Evolutionary conservation across 64 coral and sea anemone genomes (phyloP), one percentile per base, ranked within the genome.

Genomic region (Trachythela sp.): DNA sequence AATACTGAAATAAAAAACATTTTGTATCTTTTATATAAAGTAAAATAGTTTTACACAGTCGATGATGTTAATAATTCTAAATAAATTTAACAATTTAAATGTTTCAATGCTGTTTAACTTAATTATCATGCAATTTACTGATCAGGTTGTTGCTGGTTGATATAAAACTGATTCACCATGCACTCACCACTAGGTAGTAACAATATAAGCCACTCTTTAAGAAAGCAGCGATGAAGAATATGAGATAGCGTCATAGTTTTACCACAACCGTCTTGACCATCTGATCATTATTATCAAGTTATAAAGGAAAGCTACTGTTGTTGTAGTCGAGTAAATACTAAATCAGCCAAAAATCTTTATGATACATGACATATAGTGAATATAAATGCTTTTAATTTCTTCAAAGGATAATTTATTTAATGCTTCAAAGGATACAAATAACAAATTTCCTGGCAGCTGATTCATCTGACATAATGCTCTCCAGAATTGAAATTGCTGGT

Each of bases 251-350:
- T 80, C 75, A 80, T 38, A 39, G 75, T 80, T 80, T 80, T 80
- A 34, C 75, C 75, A 37, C 75, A 80, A 30, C 75, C 75, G 34
- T 80, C 75, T 80, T 80, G 75, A 37, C 75, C 75, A 39, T 80
- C 75, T 80, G 75, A 36, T 11, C 13, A 80, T 26, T 2, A n/a
- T 64, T 64, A 45, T 4, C 11, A 18, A 20, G 56, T 64, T 64
- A 52, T n/a, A 64, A 64, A 26, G 22, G 20, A 64, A 64, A 20
- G 26, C 6, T 2, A 52, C 1, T 26, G 24, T n/a, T 64, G 24
- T 26, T 64, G 42, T 11, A 45, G 42, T 11, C 42, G 4, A 45
- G 11, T 45, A 45, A 45, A 45, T 4, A 11, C 42, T 6, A 45
- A 45, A 45, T 45, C 4, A 6, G 42, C 11, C 42, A 6, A 11